Conservation (phyloP, 2,888 invertebrate species). For the Stratiomys singularior region DNA sequence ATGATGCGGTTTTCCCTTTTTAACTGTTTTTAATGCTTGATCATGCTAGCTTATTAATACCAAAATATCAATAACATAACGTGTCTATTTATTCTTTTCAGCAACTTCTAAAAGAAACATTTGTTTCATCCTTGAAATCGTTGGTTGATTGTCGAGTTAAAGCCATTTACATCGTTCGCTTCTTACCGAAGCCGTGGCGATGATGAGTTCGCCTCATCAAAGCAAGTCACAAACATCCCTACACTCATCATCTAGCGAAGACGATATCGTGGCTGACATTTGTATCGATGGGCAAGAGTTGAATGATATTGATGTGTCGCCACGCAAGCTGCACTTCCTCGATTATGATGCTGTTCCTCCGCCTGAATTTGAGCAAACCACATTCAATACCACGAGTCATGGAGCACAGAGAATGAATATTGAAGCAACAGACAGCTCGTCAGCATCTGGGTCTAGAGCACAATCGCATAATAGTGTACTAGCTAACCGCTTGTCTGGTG, state of each 20-base stretch:
- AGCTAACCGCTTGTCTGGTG: slow-evolving; percentile 55
- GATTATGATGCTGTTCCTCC: slow-evolving; percentile 72
- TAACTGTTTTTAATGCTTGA: too few relatives aligned
- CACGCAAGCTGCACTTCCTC: slow-evolving; percentile 71
- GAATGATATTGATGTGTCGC: slow-evolving; percentile 58
- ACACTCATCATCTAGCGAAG: slow-evolving; percentile 54
- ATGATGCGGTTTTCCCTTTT: too few relatives aligned
- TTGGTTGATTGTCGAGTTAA: not conserved
- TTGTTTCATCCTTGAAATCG: not conserved
- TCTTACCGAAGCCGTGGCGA: not conserved
- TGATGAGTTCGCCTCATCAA: slow-evolving; percentile 20
- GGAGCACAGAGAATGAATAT: slow-evolving; percentile 40
- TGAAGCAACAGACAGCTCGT: not conserved
- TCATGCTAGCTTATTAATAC: not conserved
- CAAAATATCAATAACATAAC: not conserved
- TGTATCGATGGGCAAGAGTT: slow-evolving; percentile 55
- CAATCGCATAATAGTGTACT: too few relatives aligned
- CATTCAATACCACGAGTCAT: slow-evolving; percentile 1
- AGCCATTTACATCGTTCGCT: not conserved
- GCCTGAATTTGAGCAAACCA: slow-evolving; percentile 64
- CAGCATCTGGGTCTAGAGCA: not conserved
- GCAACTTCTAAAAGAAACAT: slow-evolving; percentile 35
- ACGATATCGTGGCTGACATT: slow-evolving; percentile 50
- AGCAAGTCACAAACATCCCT: slow-evolving; percentile 49
- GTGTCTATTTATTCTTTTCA: slow-evolving; percentile 20